Percentiles rank a stretch among this genome's conserved stretches.
Conservation (phyloP, 1,140 invertebrate genomes). For the Mya arenaria region DNA sequence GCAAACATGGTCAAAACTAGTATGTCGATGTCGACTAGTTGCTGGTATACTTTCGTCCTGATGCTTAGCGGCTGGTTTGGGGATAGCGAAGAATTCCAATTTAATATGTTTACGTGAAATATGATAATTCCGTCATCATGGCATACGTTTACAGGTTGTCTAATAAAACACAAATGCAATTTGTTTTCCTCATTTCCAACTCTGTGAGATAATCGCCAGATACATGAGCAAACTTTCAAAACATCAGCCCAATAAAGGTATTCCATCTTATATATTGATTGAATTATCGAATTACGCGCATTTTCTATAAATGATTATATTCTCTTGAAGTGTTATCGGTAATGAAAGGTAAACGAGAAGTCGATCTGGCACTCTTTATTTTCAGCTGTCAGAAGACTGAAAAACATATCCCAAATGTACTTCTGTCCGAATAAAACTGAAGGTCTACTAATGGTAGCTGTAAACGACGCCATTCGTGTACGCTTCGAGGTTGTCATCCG, state of each 20-base stretch:
- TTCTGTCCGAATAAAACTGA: constrained; percentile 91
- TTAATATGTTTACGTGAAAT: constrained; percentile 90
- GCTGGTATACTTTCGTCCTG: constrained; percentile 82
- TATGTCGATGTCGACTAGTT: constrained; percentile 88
- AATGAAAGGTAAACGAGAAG: constrained; percentile 92
- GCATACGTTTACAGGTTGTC: no score
- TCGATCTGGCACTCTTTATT: constrained; percentile 86
- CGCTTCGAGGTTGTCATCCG: constrained; percentile 67
- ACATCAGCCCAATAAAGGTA: constrained; percentile 90
- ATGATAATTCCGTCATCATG: constrained; percentile 87
- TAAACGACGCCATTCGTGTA: constrained; percentile 87
- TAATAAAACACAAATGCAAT: constrained; percentile 86
- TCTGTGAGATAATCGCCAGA: constrained; percentile 93
- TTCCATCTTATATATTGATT: constrained; percentile 90
- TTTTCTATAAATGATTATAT: constrained; percentile 89
- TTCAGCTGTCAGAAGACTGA: constrained; percentile 88
- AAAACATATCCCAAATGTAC: constrained; percentile 91
- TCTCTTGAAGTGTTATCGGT: constrained; percentile 90
- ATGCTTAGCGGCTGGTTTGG: constrained; percentile 83
- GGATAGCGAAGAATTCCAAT: constrained; percentile 91
- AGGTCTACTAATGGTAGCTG: constrained; percentile 92
- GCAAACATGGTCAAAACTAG: constrained; percentile 91
- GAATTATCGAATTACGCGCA: constrained; percentile 85
- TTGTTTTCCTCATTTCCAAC: constrained; percentile 89
- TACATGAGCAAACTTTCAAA: constrained; percentile 90